Evolutionary conservation across 2,113 vertebrate genomes (phyloP).

Genomic region (Eonycteris spelaea): DNA sequence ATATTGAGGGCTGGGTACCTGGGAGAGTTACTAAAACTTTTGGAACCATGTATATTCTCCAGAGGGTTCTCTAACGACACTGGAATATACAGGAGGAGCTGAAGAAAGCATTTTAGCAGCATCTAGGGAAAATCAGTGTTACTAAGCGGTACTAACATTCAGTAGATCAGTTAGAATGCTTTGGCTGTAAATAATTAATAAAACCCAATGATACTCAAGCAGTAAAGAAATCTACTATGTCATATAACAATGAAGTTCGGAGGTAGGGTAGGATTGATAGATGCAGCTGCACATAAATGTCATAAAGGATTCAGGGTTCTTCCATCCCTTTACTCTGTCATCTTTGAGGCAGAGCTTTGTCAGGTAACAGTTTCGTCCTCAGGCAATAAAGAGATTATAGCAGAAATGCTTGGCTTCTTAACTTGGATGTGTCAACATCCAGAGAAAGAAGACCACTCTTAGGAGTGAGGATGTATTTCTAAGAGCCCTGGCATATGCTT

Average conservation of each 20-base stretch:
- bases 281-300: neutral
- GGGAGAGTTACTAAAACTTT: neutral
- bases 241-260: conserved; percentile 27
- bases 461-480: neutral
- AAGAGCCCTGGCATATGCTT: neutral
- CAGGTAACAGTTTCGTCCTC: neutral
- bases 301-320: neutral
- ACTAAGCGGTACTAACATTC: neutral
- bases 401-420: neutral
- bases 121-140: neutral
- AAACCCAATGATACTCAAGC: conserved; percentile 17
- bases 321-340: neutral
- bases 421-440: neutral
- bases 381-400: neutral
- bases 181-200: conserved; percentile 46
- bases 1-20: neutral
- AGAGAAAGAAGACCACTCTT: neutral
- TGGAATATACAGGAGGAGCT: neutral
- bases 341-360: neutral
- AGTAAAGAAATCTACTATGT: conserved; percentile 29
- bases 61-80: neutral
- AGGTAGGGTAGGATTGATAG: neutral
- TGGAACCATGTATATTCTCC: neutral
- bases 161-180: neutral
- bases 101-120: neutral